These are phyloP conservation scores for Sesamia inferens DNA, from an alignment of 2,888 invertebrate species.

Conservation along the genomic window DNA sequence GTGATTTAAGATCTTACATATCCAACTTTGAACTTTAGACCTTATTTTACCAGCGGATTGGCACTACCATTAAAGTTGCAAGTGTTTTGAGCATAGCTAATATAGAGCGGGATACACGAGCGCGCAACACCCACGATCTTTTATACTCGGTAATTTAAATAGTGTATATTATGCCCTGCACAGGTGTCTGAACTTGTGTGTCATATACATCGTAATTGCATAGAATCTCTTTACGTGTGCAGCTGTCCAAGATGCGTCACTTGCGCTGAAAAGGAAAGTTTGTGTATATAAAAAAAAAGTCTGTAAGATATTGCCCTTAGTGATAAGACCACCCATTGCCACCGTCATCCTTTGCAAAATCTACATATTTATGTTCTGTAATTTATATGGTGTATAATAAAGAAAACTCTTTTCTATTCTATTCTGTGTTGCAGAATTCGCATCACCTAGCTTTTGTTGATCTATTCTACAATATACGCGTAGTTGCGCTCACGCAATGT, in stretches of 20 bases:
- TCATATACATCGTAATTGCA: background rate
- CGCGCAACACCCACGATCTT: no score
- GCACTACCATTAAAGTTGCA: background rate
- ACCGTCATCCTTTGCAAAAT: no score
- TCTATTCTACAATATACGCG: background rate
- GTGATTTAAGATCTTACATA: constrained; percentile 11
- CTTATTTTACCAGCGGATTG: background rate
- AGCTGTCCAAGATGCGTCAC: background rate
- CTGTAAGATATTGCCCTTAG: no score
- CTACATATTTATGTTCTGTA: no score
- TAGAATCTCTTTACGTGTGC: background rate
- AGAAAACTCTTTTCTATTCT: no score
- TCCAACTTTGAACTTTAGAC: background rate
- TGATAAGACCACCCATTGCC: no score
- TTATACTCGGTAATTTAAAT: background rate
- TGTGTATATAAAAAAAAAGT: background rate
- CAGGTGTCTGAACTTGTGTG: background rate
- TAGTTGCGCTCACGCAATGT: background rate
- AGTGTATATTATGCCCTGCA: background rate
- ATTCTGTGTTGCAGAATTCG: no score
- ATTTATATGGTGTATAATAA: no score
- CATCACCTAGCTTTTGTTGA: background rate
- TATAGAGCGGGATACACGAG: background rate
- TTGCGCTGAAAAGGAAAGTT: background rate
- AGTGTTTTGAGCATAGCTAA: background rate